These are phyloP conservation scores for Lytechinus pictus DNA, from an alignment of 35 echinoderm and acorn worm species.

Conservation along the genomic window DNA sequence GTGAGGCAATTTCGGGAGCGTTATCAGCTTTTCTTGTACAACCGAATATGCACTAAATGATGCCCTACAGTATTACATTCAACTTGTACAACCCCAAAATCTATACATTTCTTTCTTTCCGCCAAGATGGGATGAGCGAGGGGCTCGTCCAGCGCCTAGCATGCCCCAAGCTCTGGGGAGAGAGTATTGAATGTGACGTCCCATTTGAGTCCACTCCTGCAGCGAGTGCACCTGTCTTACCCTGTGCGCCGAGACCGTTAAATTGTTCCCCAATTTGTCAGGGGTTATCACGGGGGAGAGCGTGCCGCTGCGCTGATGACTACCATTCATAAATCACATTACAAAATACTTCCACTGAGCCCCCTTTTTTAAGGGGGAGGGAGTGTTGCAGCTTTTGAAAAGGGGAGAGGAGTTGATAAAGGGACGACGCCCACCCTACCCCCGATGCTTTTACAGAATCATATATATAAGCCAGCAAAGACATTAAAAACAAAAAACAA, in stretches of 20 bases:
- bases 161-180: slow-evolving; percentile 33
- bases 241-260: not conserved
- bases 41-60: not conserved
- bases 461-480: no score
- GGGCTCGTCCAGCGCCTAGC: slow-evolving; percentile 43
- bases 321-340: slow-evolving; percentile 57
- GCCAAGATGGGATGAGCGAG: not conserved
- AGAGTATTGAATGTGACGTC: slow-evolving; percentile 43
- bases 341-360: slow-evolving; percentile 40
- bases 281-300: slow-evolving; percentile 53
- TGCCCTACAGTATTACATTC: not conserved
- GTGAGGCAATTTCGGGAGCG: not conserved
- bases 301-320: slow-evolving; percentile 33
- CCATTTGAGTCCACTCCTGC: slow-evolving; percentile 38
- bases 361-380: not conserved
- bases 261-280: slow-evolving; percentile 51
- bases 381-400: not conserved
- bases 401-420: not conserved
- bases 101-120: not conserved
- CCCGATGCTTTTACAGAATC: no score
- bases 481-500: no score
- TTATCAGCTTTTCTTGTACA: not conserved
- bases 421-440: not conserved
- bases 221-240: slow-evolving; percentile 36
- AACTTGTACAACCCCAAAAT: not conserved